A percentile compares a stretch with the other conserved stretches of the same genome.
Conservation (phyloP, 2,888 invertebrate genomes). For the Drosophila mettleri region DNA sequence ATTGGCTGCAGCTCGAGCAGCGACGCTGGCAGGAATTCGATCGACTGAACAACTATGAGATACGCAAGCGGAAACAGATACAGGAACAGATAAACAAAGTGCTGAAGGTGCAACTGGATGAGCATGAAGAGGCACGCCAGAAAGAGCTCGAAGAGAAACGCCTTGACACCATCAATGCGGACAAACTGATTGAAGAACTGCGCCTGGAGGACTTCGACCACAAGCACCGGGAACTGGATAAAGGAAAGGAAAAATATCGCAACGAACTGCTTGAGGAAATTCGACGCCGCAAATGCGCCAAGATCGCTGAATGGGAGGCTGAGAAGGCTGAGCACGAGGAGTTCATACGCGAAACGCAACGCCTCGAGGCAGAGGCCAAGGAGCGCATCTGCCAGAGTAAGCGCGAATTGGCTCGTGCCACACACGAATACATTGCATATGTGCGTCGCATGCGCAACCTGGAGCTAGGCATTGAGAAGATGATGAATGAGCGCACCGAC, state of each 20-base stretch:
- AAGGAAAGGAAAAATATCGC: constrained; percentile 56
- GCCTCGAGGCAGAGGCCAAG: constrained; percentile 65
- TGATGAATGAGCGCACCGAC: constrained; percentile 66
- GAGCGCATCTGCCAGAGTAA: constrained; percentile 46
- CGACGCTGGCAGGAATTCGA: constrained; percentile 61
- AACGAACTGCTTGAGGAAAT: constrained; percentile 70
- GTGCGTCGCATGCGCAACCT: constrained; percentile 72
- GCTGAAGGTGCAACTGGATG: constrained; percentile 58
- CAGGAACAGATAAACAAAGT: constrained; percentile 54
- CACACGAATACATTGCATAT: constrained; percentile 77
- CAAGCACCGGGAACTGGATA: constrained; percentile 15
- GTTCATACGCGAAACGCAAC: constrained; percentile 69
- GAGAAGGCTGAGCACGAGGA: constrained; percentile 64
- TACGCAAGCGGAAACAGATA: constrained; percentile 54
- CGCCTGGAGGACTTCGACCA: constrained; percentile 68
- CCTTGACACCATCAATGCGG: constrained; percentile 50
- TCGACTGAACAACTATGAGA: constrained; percentile 58
- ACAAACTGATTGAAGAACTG: constrained; percentile 61
- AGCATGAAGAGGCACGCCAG: constrained; percentile 47
- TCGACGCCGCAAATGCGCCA: constrained; percentile 40
- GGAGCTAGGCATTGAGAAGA: constrained; percentile 66
- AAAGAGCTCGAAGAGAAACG: constrained; percentile 58
- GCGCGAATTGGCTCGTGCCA: constrained; percentile 60
- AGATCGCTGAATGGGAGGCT: constrained; percentile 47
- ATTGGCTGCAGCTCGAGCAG: constrained; percentile 74